Percentiles rank a stretch among this genome's conserved stretches.
These are phyloP conservation scores for Catostylus mosaicus DNA, from an alignment of 30 jellyfish, hydroid and myxozoan species.

Conservation along the genomic window DNA sequence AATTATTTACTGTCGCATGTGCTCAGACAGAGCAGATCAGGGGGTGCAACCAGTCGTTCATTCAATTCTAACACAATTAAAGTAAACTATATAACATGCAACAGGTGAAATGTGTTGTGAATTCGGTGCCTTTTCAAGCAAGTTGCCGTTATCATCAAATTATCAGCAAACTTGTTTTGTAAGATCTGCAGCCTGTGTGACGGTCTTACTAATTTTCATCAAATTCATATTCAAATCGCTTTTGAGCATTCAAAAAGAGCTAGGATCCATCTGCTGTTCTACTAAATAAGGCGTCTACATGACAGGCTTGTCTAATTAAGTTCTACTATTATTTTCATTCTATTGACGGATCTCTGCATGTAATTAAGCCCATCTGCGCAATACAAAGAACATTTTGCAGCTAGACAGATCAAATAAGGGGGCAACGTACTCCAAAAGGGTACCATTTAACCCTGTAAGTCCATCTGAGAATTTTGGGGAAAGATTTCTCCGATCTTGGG, in stretches of 20 bases:
- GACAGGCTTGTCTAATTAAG: background rate
- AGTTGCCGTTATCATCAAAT: background rate
- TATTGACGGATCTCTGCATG: too few relatives aligned
- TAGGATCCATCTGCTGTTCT: background rate
- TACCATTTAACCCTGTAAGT: too few relatives aligned
- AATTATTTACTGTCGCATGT: background rate
- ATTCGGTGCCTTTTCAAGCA: background rate
- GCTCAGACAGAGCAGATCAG: background rate
- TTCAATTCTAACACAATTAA: background rate
- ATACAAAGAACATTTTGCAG: too few relatives aligned
- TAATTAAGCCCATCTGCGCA: background rate
- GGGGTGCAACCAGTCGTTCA: background rate
- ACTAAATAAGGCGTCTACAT: background rate
- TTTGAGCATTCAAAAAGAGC: background rate
- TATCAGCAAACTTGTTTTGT: background rate
- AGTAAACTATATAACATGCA: background rate
- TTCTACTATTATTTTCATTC: background rate
- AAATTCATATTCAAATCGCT: background rate
- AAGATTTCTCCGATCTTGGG: too few relatives aligned
- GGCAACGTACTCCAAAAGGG: too few relatives aligned
- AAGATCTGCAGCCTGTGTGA: too few relatives aligned
- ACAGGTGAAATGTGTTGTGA: background rate
- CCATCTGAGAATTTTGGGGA: too few relatives aligned
- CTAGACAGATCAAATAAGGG: too few relatives aligned
- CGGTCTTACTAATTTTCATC: too few relatives aligned